A percentile compares a stretch with the other conserved stretches of the same genome.
These are phyloP conservation scores for Dromococcyx pavoninus DNA, from an alignment of 2,797 vertebrate species.

Conservation along the genomic window DNA sequence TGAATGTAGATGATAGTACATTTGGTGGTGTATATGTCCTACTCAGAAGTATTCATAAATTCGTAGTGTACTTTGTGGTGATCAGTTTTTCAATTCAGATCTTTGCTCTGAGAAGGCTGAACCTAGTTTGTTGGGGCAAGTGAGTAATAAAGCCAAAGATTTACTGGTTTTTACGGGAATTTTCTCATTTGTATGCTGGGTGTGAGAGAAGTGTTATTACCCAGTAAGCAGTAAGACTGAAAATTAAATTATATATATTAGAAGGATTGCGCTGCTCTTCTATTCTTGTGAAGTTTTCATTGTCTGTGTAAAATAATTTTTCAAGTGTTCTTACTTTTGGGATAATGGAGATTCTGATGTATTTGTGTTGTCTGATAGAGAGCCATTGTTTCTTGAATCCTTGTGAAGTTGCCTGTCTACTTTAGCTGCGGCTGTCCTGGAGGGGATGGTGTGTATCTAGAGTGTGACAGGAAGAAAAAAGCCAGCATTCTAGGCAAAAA, in stretches of 20 bases:
- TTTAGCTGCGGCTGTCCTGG: not conserved
- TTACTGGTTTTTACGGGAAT: not conserved
- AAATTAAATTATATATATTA: not conserved
- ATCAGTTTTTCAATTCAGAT: not conserved
- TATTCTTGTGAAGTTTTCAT: not conserved
- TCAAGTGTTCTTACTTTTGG: not conserved
- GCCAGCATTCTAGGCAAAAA: too few species aligned
- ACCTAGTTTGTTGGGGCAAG: not conserved
- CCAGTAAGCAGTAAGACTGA: not conserved
- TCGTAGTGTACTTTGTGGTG: not conserved
- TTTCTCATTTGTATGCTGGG: not conserved
- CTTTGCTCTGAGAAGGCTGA: not conserved
- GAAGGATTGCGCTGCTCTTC: not conserved
- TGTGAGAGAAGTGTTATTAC: not conserved
- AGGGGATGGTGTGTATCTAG: too few species aligned
- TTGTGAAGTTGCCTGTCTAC: not conserved
- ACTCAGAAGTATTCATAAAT: not conserved
- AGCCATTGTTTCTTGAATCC: not conserved
- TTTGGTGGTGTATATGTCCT: rapidly evolving
- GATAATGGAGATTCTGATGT: not conserved
- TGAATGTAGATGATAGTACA: not conserved
- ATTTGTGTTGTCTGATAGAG: not conserved
- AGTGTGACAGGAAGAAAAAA: not conserved
- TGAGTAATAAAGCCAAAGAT: not conserved
- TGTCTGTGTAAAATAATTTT: not conserved